Conservation (phyloP, 2,113 vertebrate genomes). For the Perca flavescens region DNA sequence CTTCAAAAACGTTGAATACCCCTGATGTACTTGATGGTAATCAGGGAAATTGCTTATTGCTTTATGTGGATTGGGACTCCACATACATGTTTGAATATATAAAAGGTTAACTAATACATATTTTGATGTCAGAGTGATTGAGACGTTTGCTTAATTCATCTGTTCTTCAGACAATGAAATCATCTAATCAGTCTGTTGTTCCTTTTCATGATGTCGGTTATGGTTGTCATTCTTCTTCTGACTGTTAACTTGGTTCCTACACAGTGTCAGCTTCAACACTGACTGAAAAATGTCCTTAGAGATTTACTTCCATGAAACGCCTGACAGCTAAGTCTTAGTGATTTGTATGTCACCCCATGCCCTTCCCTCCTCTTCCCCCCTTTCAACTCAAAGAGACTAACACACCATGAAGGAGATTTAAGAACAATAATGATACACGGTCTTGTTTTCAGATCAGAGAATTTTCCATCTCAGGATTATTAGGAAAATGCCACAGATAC, state of each 20-base stretch:
- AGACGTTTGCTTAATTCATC: conserved; percentile 10
- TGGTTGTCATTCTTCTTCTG: conserved; percentile 48
- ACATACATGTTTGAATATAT: not conserved
- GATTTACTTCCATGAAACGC: conserved; percentile 53
- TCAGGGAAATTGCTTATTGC: conserved; percentile 11
- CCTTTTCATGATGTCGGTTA: conserved; percentile 37
- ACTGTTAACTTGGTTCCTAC: conserved; percentile 47
- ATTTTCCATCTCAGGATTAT: conserved; percentile 38
- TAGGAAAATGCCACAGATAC: conserved; percentile 23
- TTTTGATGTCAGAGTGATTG: not conserved
- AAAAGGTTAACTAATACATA: not conserved
- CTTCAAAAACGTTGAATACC: too few relatives aligned
- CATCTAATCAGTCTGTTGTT: conserved; percentile 28
- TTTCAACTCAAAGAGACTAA: conserved; percentile 22
- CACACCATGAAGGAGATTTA: conserved; percentile 48
- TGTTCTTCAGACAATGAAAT: conserved; percentile 34
- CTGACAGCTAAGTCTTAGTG: conserved; percentile 56
- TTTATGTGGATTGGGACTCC: not conserved
- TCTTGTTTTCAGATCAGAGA: conserved; percentile 41
- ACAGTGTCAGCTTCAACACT: conserved; percentile 29
- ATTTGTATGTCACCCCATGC: conserved; percentile 42
- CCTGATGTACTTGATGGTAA: not conserved
- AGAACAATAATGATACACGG: conserved; percentile 32
- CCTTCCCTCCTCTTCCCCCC: not conserved
- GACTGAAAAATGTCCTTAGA: conserved; percentile 62